Percentiles rank a stretch among this genome's conserved stretches.
Evolutionary conservation across 1,140 invertebrate species (phyloP).

Genomic region (Pentalonia nigronervosa): DNA sequence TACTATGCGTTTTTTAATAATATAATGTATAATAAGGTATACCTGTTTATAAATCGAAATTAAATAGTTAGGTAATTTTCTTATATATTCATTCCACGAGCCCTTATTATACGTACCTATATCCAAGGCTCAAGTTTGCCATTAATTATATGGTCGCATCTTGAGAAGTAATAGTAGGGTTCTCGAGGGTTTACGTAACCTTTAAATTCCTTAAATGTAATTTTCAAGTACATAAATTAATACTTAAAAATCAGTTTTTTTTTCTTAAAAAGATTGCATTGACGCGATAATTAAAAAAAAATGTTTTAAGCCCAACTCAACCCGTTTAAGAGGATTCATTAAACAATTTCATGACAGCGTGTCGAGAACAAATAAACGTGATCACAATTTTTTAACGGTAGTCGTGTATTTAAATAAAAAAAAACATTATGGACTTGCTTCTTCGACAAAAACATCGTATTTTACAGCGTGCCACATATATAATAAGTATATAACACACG

Average conservation of each 20-base stretch:
- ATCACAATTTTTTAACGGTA: background rate
- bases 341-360: background rate
- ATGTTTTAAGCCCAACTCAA: background rate
- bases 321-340: background rate
- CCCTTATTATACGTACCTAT: background rate
- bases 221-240: slow-evolving; percentile 11
- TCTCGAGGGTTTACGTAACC: background rate
- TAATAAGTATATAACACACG: background rate
- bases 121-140: background rate
- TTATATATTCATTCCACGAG: background rate
- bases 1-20: background rate
- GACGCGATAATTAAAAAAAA: slow-evolving; percentile 2
- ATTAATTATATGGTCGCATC: background rate
- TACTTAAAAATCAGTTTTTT: slow-evolving; percentile 1
- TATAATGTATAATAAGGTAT: background rate
- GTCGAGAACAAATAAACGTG: slow-evolving; percentile 28
- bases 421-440: slow-evolving; percentile 29
- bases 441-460: slow-evolving; percentile 18
- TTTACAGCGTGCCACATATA: background rate
- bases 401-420: background rate
- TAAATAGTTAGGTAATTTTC: background rate
- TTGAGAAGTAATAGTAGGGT: background rate
- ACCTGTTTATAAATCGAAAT: background rate
- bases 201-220: background rate
- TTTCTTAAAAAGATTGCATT: background rate